Conservation (phyloP, 2,113 vertebrate species). For the Thamnaconus septentrionalis region DNA sequence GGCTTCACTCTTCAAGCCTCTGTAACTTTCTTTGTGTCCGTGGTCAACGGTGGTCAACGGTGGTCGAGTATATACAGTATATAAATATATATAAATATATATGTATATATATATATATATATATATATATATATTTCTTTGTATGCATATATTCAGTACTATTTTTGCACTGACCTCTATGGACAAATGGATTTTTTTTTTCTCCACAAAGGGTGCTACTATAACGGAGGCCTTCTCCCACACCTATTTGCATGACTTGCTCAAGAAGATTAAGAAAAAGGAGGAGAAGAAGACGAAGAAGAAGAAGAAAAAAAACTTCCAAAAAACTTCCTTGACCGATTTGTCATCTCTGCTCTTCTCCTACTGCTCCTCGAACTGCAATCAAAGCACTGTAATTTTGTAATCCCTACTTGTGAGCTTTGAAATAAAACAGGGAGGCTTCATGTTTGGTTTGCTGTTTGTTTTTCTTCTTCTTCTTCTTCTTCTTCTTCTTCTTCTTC, state of each 20-base stretch:
- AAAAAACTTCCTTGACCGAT: constrained; percentile 59
- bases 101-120: constrained; percentile 64
- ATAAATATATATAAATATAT: constrained; percentile 63
- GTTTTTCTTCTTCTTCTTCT: constrained; percentile 19
- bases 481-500: too few relatives aligned
- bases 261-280: constrained; percentile 45
- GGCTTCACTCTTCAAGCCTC: constrained; percentile 55
- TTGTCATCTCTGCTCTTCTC: constrained; percentile 65
- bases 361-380: constrained; percentile 69
- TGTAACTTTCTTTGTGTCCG: constrained; percentile 64
- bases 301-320: too few relatives aligned
- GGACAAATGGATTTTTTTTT: constrained; percentile 78
- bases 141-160: constrained; percentile 78
- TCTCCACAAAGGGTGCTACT: constrained; percentile 82
- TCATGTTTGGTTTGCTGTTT: constrained; percentile 51
- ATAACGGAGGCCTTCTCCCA: constrained; percentile 84
- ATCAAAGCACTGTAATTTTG: constrained; percentile 80
- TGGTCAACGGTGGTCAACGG: constrained; percentile 58
- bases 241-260: constrained; percentile 85
- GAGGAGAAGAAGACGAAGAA: too few relatives aligned
- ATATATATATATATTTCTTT: constrained; percentile 75
- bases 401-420: constrained; percentile 77
- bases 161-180: constrained; percentile 79
- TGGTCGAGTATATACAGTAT: constrained; percentile 67
- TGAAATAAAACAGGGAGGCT: constrained; percentile 78